Base-by-base conservation (phyloP, 53 echinoderm and acorn worm species). In the Glandiceps talaboti region DNA sequence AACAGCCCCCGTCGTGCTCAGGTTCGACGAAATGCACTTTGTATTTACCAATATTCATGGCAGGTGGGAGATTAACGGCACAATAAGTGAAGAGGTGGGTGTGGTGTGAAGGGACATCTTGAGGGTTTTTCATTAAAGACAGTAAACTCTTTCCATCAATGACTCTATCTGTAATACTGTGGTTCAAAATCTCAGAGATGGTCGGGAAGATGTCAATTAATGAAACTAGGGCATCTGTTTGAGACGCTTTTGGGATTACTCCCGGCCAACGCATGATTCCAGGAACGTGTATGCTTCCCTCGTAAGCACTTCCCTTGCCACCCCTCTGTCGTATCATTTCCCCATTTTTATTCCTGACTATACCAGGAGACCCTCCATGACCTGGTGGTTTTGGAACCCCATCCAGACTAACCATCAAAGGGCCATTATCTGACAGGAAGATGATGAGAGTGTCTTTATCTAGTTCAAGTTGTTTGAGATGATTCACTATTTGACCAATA, bases 211-310 rank as follows among this genome's bases (percentile, higher is more conserved):
- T 30, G 25, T 76, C 76, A 30, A 76, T 76, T 10, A 76, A 30
- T 1, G 76, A 76, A 14, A 31, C 31, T 76, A 76, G 30, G 1
- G 76, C 28, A 28, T 76, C 76, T 14, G 31, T 31, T 28, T 76
- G 30, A 1, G 26, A 0, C 1, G 30, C 76, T 14, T 6, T 31
- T 14, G 76, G 76, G 26, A 76, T 76, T 26, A 30, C 31, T 28
- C 76, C 76, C 14, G 76, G 31, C 79, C 79, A 78, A 32, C 79
- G 79, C 27, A 78, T 78, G 1, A 78, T 27, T 12, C 79, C 79
- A 1, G 79, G 79, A 25, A 78, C 32, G 6, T 32, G 79, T 6
- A 78, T 32, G 27, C 79, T 32, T 31, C 79, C 79, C 26, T 78
- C 79, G 30, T 31, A 76, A 76, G 29, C 31, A 30, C 30, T 76